phyloP scores from a whole-genome alignment of 2,797 vertebrate genomes.

The Rhinatrema bivittatum region DNA sequence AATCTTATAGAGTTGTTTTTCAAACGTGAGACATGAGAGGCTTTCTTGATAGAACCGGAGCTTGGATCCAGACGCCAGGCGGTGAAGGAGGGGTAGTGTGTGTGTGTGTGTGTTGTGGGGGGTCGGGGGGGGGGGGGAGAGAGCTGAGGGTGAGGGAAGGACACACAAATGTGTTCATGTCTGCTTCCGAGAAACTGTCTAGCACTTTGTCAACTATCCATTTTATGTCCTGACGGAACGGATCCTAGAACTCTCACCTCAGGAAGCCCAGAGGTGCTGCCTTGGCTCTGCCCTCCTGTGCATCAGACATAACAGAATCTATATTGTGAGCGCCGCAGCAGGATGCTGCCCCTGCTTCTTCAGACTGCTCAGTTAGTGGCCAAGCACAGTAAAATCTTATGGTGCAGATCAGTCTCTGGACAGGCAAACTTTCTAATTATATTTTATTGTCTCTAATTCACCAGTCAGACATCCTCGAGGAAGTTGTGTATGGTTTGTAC shows the following conservation, averaged over 20 bases:
- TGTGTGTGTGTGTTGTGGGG: no score
- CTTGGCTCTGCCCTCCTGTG: slow-evolving; percentile 2
- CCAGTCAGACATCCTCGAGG: no score
- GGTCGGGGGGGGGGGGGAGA: not conserved
- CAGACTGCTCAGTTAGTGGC: no score
- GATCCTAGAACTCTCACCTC: not conserved
- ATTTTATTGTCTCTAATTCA: no score
- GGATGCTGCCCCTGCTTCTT: no score
- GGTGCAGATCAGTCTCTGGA: no score
- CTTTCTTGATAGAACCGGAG: slow-evolving; percentile 1
- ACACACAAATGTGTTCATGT: not conserved
- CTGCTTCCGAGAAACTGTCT: slow-evolving; percentile 5
- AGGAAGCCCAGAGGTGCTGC: not conserved
- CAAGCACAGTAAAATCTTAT: no score
- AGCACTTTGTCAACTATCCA: slow-evolving; percentile 10
- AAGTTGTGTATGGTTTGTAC: no score
- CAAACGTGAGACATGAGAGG: not conserved
- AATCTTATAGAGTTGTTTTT: not conserved
- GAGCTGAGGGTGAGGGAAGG: not conserved
- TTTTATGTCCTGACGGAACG: not conserved
- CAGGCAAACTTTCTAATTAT: no score
- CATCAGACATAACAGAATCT: slow-evolving; percentile 16
- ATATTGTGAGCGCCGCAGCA: slow-evolving; percentile 17
- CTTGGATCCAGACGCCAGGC: slow-evolving; percentile 10
- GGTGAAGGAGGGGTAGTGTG: not conserved